A percentile compares a stretch with the other conserved stretches of the same genome.
Evolutionary conservation across 2,113 vertebrate genomes (phyloP).

Genomic region (Tympanuchus pallidicinctus): DNA sequence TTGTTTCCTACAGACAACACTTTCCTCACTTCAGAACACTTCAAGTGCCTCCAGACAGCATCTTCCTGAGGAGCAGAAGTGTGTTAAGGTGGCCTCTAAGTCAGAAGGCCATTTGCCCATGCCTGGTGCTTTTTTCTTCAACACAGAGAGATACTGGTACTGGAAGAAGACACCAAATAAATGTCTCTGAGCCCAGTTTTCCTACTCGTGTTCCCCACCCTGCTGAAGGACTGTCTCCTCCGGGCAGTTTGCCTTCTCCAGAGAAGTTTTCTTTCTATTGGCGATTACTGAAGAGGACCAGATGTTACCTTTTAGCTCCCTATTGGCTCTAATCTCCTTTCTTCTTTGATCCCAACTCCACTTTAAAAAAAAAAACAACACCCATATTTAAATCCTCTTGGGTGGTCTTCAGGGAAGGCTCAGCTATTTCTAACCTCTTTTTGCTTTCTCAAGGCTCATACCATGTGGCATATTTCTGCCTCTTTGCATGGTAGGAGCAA

Average conservation of each 20-base stretch:
- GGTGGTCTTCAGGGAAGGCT: slow-evolving; percentile 69
- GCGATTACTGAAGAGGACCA: slow-evolving; percentile 44
- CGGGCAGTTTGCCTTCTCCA: slow-evolving; percentile 3
- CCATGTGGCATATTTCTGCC: slow-evolving; percentile 15
- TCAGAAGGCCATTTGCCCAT: not conserved
- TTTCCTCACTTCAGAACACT: not conserved
- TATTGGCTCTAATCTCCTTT: slow-evolving; percentile 72
- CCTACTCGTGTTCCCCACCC: not conserved
- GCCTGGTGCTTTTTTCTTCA: not conserved
- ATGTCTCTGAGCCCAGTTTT: not conserved
- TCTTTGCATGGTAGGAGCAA: slow-evolving; percentile 35
- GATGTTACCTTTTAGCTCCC: slow-evolving; percentile 67
- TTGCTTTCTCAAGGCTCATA: slow-evolving; percentile 46
- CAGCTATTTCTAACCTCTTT: slow-evolving; percentile 65
- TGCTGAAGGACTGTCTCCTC: not conserved
- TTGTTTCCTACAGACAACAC: not conserved
- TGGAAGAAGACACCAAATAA: not conserved
- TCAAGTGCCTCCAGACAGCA: not conserved
- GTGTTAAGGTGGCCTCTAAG: not conserved
- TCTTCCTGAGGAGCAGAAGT: not conserved
- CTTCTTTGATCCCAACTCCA: slow-evolving; percentile 67
- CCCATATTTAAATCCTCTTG: slow-evolving; percentile 68
- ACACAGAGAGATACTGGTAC: not conserved
- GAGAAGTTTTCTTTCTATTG: slow-evolving; percentile 41
- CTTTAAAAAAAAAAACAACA: slow-evolving; percentile 71